Base-by-base conservation (phyloP, 2,797 vertebrate species). In the Cynodonichthys magdalenae region DNA sequence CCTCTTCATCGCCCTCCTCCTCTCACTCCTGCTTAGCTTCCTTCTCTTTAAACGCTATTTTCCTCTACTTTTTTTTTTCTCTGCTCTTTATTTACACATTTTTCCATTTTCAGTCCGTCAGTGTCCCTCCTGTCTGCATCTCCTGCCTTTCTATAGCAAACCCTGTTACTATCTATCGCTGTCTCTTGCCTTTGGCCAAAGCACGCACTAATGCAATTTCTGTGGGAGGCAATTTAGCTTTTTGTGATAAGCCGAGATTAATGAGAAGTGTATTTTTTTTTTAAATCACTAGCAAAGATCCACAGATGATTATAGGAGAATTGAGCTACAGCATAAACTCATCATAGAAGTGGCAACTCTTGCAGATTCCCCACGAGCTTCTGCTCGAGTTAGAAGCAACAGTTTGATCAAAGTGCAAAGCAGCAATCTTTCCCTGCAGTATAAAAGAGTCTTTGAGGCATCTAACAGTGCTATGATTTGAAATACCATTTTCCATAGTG, bases 231-330 rank as follows among this genome's bases (percentile, higher is more conserved):
- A 66, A 76, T 86, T 80, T 61, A 75, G 69, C 68, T 76, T 80
- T 75, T 71, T 51, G 63, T 77, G 76, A 82, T 86, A 80, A 81
- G 84, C 78, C 71, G 66, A 82, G 78, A 85, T 82, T 88, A 82
- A 87, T 80, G 78, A 84, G 77, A 66, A 65, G 63, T 78, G 75
- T 72, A 80, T 79, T 72, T 81, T 82, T 78, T 75, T 82, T 78
- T 75, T 80, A 80, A 83, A 83, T 89, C 83, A 77, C 15, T 62
- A 29, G 62, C 75, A 67, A 80, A 70, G 58, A 84, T 87, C 77
- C 83, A 68, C 73, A 80, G 75, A 84, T 71, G 77, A 55, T 82
- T 81, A 82, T 75, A 65, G 71, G 84, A 63, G 58, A 75, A 74
- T 66, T 70, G 76, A 77, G 73, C 71, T 55, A 66, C 66, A 71